A percentile compares a stretch with the other conserved stretches of the same genome.
Conservation (phyloP, 2,113 vertebrate genomes). For the Triplophysa rosa region DNA sequence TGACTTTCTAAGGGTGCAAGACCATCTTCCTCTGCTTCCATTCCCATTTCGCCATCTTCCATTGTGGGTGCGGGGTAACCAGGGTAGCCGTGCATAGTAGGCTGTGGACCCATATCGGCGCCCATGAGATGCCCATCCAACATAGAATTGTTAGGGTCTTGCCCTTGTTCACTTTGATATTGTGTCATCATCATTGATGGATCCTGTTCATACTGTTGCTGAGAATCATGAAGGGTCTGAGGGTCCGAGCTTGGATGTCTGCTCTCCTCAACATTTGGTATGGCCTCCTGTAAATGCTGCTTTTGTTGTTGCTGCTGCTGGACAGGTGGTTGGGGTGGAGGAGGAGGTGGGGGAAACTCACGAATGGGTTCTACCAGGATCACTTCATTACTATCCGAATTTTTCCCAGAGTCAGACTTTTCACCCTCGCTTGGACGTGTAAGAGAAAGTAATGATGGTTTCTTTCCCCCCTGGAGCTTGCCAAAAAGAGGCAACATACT, state of each 20-base stretch:
- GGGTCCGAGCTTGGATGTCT: constrained; percentile 67
- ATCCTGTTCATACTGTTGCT: constrained; percentile 71
- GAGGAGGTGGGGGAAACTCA: constrained; percentile 81
- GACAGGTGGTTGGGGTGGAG: constrained; percentile 70
- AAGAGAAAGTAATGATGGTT: constrained; percentile 75
- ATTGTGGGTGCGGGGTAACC: constrained; percentile 78
- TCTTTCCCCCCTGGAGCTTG: constrained; percentile 86
- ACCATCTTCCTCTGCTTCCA: constrained; percentile 87
- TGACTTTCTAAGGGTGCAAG: constrained; percentile 94
- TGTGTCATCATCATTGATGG: constrained; percentile 67
- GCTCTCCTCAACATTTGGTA: constrained; percentile 70
- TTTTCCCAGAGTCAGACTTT: constrained; percentile 70
- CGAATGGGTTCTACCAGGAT: constrained; percentile 79
- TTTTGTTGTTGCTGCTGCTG: constrained; percentile 61
- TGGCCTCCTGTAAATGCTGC: constrained; percentile 61
- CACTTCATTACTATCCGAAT: constrained; percentile 74
- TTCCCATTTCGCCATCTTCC: constrained; percentile 79
- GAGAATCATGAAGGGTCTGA: constrained; percentile 65
- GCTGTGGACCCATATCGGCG: constrained; percentile 76
- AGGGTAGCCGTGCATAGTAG: constrained; percentile 78
- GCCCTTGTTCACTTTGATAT: constrained; percentile 69
- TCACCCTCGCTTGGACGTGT: constrained; percentile 77
- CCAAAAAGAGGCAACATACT: constrained; percentile 91
- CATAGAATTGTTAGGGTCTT: constrained; percentile 70
- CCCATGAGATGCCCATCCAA: constrained; percentile 77